phyloP scores from a whole-genome alignment of 2,797 vertebrate species.

The Echiichthys vipera region DNA sequence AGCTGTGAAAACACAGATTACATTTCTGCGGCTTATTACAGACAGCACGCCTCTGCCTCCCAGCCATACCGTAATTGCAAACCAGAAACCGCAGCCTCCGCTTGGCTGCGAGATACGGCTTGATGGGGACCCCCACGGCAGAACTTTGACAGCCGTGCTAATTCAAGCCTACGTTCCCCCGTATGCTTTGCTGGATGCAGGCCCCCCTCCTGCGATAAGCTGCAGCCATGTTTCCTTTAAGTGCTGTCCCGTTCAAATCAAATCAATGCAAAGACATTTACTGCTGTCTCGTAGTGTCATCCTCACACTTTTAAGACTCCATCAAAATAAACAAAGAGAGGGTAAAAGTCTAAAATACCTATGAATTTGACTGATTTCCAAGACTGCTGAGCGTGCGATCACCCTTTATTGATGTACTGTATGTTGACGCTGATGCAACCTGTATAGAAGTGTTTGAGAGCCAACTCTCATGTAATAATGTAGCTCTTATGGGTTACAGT shows the following conservation, averaged over 20 bases:
- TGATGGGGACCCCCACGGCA: slow-evolving; percentile 64
- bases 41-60: slow-evolving; percentile 70
- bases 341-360: slow-evolving; percentile 6
- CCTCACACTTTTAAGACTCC: slow-evolving; percentile 31
- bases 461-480: slow-evolving; percentile 56
- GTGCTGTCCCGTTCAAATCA: slow-evolving; percentile 49
- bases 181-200: slow-evolving; percentile 40
- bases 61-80: slow-evolving; percentile 68
- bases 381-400: slow-evolving; percentile 20
- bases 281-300: slow-evolving; percentile 42
- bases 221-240: slow-evolving; percentile 50
- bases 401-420: not conserved
- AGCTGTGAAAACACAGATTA: slow-evolving; percentile 88
- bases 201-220: slow-evolving; percentile 59
- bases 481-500: slow-evolving; percentile 42
- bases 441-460: slow-evolving; percentile 12
- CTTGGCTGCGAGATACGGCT: slow-evolving; percentile 70
- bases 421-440: slow-evolving; percentile 8
- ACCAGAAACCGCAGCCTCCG: slow-evolving; percentile 71
- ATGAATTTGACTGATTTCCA: slow-evolving; percentile 3
- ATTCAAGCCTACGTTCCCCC: slow-evolving; percentile 70
- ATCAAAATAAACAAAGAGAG: slow-evolving; percentile 24
- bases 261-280: slow-evolving; percentile 31
- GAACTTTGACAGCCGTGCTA: slow-evolving; percentile 79
- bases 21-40: slow-evolving; percentile 80